These are phyloP conservation scores for Scaptomyza hsui DNA, from an alignment of 1,140 invertebrate species.

Conservation along the genomic window DNA sequence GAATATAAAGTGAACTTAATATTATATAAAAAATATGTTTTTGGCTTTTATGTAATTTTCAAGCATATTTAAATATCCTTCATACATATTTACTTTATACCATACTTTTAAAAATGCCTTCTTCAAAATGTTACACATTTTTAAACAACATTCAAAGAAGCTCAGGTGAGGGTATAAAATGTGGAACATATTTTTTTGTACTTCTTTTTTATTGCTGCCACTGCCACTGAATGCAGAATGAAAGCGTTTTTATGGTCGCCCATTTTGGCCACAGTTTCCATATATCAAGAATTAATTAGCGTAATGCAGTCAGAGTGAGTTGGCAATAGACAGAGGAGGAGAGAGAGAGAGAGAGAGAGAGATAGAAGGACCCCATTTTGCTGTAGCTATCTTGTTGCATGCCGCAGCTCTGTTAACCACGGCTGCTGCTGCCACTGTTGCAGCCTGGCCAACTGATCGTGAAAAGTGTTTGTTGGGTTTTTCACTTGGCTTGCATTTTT, in stretches of 20 bases:
- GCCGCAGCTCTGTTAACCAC: slow-evolving; percentile 20
- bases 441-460: slow-evolving; percentile 62
- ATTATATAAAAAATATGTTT: too few relatives aligned
- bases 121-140: too few relatives aligned
- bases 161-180: slow-evolving; percentile 21
- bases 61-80: too few relatives aligned
- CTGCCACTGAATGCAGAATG: slow-evolving; percentile 40
- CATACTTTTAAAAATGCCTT: too few relatives aligned
- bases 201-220: slow-evolving; percentile 44
- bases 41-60: too few relatives aligned
- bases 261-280: slow-evolving; percentile 72
- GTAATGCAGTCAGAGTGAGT: slow-evolving; percentile 67
- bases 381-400: slow-evolving; percentile 23
- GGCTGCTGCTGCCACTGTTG: neutral
- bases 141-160: neutral
- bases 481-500: slow-evolving; percentile 21
- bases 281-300: slow-evolving; percentile 82
- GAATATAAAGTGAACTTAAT: too few relatives aligned
- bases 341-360: too few relatives aligned
- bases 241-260: slow-evolving; percentile 60
- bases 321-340: slow-evolving; percentile 20
- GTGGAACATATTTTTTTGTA: slow-evolving; percentile 25
- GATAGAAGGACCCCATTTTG: slow-evolving; percentile 18
- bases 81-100: too few relatives aligned
- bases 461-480: slow-evolving; percentile 67